phyloP scores from a whole-genome alignment of 2,113 vertebrate species.

The Oxyura jamaicensis region DNA sequence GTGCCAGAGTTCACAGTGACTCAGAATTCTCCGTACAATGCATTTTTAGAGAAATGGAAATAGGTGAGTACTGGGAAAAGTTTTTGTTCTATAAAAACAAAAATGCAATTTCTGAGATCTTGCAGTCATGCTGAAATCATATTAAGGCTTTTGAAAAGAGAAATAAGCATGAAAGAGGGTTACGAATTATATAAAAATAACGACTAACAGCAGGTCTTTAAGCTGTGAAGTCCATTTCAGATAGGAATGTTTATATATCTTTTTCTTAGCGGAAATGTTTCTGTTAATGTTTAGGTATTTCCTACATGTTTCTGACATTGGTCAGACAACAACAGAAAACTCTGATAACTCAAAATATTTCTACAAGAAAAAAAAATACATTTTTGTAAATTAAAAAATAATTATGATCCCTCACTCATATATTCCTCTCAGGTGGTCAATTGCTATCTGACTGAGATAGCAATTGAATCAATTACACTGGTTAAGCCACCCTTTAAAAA shows the following conservation, averaged over 20 bases:
- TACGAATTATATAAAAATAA: neutral
- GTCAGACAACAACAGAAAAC: neutral
- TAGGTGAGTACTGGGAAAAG: neutral
- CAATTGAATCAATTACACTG: neutral
- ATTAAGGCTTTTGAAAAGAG: neutral
- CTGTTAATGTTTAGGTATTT: neutral
- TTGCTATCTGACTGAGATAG: neutral
- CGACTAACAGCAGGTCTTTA: neutral
- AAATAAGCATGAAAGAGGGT: neutral
- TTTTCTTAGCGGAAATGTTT: neutral
- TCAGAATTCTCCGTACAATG: neutral
- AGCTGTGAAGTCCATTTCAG: neutral
- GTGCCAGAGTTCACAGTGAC: neutral
- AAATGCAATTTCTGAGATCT: neutral
- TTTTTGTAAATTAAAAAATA: neutral
- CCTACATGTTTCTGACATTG: neutral
- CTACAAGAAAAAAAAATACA: neutral
- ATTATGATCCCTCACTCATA: neutral
- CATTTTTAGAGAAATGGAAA: neutral
- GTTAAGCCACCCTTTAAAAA: neutral
- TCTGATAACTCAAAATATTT: neutral
- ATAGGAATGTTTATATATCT: neutral
- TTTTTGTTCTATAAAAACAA: neutral
- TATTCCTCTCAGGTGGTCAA: neutral
- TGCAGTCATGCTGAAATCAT: neutral